phyloP scores from a whole-genome alignment of 2,797 vertebrate species.

The Garrulus glandarius region DNA sequence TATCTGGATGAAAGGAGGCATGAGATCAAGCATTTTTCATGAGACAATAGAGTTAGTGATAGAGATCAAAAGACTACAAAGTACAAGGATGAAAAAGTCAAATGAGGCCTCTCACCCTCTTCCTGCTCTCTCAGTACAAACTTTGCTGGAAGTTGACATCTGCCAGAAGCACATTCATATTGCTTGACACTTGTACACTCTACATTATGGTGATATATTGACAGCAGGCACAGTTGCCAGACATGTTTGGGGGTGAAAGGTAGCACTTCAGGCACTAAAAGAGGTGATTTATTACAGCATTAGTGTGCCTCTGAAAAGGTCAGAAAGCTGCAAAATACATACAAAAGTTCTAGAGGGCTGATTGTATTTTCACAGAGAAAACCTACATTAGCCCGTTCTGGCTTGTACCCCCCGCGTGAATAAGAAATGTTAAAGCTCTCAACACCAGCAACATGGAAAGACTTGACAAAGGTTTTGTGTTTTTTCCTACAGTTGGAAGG shows the following conservation, averaged over 20 bases:
- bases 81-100: background rate
- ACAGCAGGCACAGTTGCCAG: background rate
- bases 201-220: constrained; percentile 5
- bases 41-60: background rate
- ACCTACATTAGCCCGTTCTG: background rate
- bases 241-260: background rate
- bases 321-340: constrained; percentile 6
- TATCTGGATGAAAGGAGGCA: background rate
- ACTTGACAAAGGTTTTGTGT: background rate
- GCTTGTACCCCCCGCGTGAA: background rate
- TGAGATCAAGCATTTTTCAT: background rate
- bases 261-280: background rate
- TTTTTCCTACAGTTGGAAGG: background rate
- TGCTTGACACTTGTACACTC: background rate
- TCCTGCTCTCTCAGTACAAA: background rate
- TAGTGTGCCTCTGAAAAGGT: constrained; percentile 3
- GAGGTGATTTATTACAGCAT: constrained; percentile 38
- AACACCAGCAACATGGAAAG: background rate
- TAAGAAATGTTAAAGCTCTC: background rate
- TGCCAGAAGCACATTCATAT: background rate
- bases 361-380: background rate
- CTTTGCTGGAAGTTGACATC: background rate
- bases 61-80: background rate
- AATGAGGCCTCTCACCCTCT: background rate
- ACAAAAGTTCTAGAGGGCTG: background rate